phyloP scores from a whole-genome alignment of 2,113 vertebrate genomes.

The Bagarius yarrelli region DNA sequence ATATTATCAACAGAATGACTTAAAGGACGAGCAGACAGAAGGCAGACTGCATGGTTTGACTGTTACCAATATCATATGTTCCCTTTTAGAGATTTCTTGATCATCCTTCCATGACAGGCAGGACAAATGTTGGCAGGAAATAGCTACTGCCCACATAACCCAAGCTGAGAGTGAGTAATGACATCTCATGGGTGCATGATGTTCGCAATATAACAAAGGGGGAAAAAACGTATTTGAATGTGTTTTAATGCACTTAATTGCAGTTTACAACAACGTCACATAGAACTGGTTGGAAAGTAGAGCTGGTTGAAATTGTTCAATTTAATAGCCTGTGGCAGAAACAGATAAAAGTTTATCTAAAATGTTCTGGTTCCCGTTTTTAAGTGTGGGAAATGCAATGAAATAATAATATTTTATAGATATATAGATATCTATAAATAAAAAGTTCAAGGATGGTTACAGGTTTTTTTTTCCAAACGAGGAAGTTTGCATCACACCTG shows the following conservation, averaged over 20 bases:
- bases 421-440: neutral
- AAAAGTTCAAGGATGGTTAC: neutral
- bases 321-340: neutral
- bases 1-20: neutral
- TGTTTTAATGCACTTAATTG: neutral
- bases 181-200: neutral
- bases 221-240: too few species aligned
- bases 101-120: neutral
- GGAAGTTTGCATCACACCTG: neutral
- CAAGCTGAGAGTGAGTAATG: neutral
- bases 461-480: neutral
- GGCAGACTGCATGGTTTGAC: neutral
- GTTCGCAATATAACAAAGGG: neutral
- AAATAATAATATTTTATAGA: neutral
- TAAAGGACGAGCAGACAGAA: neutral
- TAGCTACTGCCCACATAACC: conserved; percentile 3
- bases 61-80: neutral
- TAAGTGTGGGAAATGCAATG: neutral
- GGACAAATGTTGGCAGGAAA: conserved; percentile 1
- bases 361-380: neutral
- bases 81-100: neutral
- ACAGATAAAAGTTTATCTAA: neutral
- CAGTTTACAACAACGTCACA: neutral
- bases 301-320: neutral
- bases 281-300: neutral